Conservation (phyloP, 2,888 invertebrate genomes). For the Shargacucullia verbasci region DNA sequence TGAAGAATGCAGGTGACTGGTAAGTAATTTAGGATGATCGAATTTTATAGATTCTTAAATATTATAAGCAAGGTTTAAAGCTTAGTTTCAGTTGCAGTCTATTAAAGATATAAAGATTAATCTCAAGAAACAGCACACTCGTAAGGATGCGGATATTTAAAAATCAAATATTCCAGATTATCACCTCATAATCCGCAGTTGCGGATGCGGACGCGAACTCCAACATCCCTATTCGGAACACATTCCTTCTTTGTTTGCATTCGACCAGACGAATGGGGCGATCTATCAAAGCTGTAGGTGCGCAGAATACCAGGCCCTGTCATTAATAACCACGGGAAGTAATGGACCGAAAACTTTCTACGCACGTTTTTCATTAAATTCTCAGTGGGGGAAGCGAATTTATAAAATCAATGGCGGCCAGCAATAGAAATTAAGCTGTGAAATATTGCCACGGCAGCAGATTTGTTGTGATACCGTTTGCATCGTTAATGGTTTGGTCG, state of each 20-base stretch:
- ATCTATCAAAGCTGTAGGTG: conserved; percentile 71
- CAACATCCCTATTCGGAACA: conserved; percentile 1
- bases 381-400: conserved; percentile 68
- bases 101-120: no score
- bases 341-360: conserved; percentile 78
- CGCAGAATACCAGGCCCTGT: conserved; percentile 60
- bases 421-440: conserved; percentile 70
- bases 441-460: conserved; percentile 52
- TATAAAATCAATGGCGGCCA: conserved; percentile 73
- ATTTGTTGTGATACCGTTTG: conserved; percentile 55
- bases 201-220: no score
- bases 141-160: no score
- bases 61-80: no score
- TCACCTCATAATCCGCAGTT: no score
- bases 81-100: no score
- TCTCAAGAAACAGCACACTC: no score
- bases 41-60: no score
- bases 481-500: conserved; percentile 37
- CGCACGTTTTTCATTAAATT: conserved; percentile 84
- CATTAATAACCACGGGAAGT: conserved; percentile 76
- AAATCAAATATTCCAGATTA: no score
- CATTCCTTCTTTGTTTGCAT: conserved; percentile 68
- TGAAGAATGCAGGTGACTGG: no score
- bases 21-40: no score
- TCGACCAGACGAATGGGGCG: conserved; percentile 64